Evolutionary conservation across 2,113 vertebrate genomes (phyloP).

Genomic region (Bagarius yarrelli): DNA sequence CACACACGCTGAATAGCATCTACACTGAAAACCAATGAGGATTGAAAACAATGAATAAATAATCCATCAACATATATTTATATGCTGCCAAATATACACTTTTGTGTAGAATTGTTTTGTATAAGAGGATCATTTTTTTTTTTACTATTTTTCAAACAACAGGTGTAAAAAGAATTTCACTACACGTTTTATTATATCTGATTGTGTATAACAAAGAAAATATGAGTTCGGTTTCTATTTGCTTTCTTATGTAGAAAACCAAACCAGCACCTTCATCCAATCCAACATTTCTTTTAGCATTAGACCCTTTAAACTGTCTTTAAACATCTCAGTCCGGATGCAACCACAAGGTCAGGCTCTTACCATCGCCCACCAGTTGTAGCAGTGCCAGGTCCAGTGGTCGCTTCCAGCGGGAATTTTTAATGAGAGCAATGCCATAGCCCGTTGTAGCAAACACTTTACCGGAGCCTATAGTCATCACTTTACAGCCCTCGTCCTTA

Average conservation of each 20-base stretch:
- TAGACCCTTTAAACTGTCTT: not conserved
- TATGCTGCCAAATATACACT: not conserved
- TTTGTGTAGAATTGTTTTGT: constrained; percentile 12
- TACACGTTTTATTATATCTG: too few species aligned
- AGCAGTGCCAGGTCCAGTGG: constrained; percentile 88
- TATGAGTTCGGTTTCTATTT: not conserved
- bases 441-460: constrained; percentile 93
- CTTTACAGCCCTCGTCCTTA: constrained; percentile 92
- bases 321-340: not conserved
- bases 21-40: constrained; percentile 62
- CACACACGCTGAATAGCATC: constrained; percentile 46
- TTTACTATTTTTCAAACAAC: constrained; percentile 39
- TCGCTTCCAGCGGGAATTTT: constrained; percentile 91
- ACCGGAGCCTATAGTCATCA: constrained; percentile 91
- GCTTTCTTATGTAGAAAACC: not conserved
- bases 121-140: constrained; percentile 9
- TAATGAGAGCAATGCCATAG: constrained; percentile 90
- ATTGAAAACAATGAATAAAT: constrained; percentile 67
- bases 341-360: constrained; percentile 45
- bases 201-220: too few species aligned
- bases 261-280: not conserved
- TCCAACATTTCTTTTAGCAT: not conserved
- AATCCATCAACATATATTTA: constrained; percentile 61
- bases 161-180: too few species aligned
- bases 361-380: constrained; percentile 93